Conservation (phyloP, 2,888 invertebrate genomes). For the Lithosia quadra region DNA sequence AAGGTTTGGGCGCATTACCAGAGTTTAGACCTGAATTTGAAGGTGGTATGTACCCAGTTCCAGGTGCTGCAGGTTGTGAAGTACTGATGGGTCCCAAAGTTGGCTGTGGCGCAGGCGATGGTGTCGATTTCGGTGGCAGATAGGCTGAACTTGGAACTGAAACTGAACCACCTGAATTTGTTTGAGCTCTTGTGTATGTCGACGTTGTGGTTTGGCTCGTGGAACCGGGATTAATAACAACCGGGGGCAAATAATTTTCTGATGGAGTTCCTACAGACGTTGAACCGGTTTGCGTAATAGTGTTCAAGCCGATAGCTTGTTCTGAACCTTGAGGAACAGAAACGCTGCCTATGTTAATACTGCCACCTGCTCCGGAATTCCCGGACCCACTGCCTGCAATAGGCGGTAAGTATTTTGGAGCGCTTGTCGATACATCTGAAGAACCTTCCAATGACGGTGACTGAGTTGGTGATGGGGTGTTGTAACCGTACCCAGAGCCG, state of each 20-base stretch:
- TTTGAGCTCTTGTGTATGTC: conserved; percentile 30
- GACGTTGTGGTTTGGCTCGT: conserved; percentile 26
- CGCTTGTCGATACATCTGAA: conserved; percentile 66
- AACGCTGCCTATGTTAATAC: conserved; percentile 36
- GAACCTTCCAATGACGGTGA: conserved; percentile 37
- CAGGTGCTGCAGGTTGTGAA: conserved; percentile 39
- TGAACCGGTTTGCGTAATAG: conserved; percentile 19
- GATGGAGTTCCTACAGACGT: conserved; percentile 41
- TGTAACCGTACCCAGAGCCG: conserved; percentile 53
- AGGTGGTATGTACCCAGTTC: conserved; percentile 65
- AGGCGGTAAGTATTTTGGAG: conserved; percentile 77
- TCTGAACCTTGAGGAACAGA: conserved; percentile 40
- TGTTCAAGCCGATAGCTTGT: conserved; percentile 23
- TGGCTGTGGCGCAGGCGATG: conserved; percentile 39
- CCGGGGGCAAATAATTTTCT: conserved; percentile 61
- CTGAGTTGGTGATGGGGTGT: conserved; percentile 42
- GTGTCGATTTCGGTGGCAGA: conserved; percentile 50
- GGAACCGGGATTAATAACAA: conserved; percentile 29
- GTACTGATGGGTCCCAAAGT: conserved; percentile 37
- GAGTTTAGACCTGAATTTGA: conserved; percentile 31
- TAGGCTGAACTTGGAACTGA: conserved; percentile 52
- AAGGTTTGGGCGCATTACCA: conserved; percentile 62
- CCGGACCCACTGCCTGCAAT: conserved; percentile 29
- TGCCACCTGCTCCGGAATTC: conserved; percentile 27
- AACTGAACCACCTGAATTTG: conserved; percentile 35